Evolutionary conservation across 2,888 invertebrate genomes (phyloP).

Genomic region (Chalcosyrphus nemorum): DNA sequence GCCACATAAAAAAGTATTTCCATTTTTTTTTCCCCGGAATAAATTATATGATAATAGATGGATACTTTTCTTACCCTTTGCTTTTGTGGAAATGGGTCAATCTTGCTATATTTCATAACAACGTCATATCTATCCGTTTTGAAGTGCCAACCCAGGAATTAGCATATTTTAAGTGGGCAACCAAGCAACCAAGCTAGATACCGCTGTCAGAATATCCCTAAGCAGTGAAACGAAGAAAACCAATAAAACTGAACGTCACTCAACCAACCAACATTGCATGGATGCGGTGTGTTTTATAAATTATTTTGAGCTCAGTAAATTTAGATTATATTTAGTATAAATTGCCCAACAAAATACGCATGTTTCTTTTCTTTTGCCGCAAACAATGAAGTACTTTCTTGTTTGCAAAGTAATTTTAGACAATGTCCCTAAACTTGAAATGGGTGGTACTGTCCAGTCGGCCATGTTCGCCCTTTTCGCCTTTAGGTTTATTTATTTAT

Average conservation of each 20-base stretch:
- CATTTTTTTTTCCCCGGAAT: neutral
- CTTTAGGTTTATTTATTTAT: neutral
- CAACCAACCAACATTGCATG: constrained; percentile 3
- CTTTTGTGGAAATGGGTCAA: neutral
- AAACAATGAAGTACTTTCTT: constrained; percentile 33
- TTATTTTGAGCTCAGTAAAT: constrained; percentile 43
- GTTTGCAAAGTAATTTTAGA: constrained; percentile 39
- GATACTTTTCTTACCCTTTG: neutral
- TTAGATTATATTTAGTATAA: constrained; percentile 50
- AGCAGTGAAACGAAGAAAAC: neutral
- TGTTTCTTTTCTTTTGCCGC: constrained; percentile 9
- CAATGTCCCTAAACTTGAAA: constrained; percentile 52
- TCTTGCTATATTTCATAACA: neutral
- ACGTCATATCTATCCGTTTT: constrained; percentile 17
- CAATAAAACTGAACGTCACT: constrained; percentile 17
- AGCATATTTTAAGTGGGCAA: neutral
- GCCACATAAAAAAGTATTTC: neutral
- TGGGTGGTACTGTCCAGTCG: constrained; percentile 21
- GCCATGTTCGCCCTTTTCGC: constrained; percentile 23
- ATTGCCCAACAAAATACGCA: constrained; percentile 25
- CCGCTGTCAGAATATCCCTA: neutral
- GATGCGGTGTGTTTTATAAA: constrained; percentile 18
- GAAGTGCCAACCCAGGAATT: constrained; percentile 13
- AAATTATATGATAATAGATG: neutral
- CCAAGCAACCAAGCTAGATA: no score